These are phyloP conservation scores for Chauna torquata DNA, from an alignment of 2,113 vertebrate genomes.

Conservation along the genomic window DNA sequence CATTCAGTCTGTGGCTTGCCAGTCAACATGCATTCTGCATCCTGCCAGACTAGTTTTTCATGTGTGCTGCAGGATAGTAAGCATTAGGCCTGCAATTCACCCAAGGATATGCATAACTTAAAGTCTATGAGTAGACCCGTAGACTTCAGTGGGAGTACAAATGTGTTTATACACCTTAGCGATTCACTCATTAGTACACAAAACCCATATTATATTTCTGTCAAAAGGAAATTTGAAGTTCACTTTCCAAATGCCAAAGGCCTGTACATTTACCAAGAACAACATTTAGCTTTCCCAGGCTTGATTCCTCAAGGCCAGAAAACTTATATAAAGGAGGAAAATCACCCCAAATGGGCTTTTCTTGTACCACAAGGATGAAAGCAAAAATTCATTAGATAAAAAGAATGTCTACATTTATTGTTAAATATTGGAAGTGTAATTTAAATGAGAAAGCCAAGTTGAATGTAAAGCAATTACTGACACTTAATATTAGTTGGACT, in stretches of 20 bases:
- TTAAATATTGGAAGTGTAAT: constrained; percentile 76
- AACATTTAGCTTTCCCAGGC: neutral
- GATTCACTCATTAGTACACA: neutral
- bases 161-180: neutral
- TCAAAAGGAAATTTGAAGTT: constrained; percentile 29
- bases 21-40: neutral
- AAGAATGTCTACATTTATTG: constrained; percentile 65
- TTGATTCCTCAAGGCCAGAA: constrained; percentile 4
- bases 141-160: neutral
- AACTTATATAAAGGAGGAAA: constrained; percentile 12
- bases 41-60: neutral
- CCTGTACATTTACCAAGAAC: neutral
- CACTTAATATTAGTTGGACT: constrained; percentile 82
- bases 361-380: neutral
- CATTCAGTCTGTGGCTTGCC: neutral
- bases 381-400: constrained; percentile 60
- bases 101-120: neutral
- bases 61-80: neutral
- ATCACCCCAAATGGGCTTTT: constrained; percentile 36
- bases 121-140: neutral
- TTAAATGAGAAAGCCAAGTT: constrained; percentile 76
- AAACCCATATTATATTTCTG: neutral
- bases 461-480: constrained; percentile 81
- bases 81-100: neutral
- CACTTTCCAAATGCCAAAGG: constrained; percentile 9